These are phyloP conservation scores for Intellagama lesueurii DNA, from an alignment of 2,797 vertebrate genomes.

Conservation along the genomic window DNA sequence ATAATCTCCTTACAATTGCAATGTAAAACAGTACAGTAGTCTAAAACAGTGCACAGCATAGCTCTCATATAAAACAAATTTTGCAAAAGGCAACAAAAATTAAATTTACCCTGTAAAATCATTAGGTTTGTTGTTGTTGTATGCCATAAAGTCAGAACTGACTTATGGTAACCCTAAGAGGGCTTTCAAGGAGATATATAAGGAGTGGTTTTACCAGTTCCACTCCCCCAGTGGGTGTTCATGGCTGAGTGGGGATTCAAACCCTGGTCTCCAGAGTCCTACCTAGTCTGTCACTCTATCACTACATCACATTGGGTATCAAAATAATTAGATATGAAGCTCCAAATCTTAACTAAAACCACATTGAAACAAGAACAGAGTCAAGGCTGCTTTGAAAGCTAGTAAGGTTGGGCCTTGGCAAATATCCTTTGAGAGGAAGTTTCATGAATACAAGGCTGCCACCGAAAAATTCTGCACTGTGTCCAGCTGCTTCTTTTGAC, in stretches of 20 bases:
- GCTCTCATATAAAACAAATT: not conserved
- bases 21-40: not conserved
- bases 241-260: no score
- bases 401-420: not conserved
- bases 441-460: not conserved
- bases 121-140: no score
- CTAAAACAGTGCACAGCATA: not conserved
- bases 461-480: not conserved
- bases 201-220: no score
- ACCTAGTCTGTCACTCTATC: no score
- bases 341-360: not conserved
- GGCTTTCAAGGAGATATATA: no score
- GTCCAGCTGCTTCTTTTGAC: no score
- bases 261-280: no score
- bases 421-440: not conserved
- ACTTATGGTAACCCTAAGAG: no score
- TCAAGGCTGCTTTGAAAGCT: not conserved
- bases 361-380: not conserved
- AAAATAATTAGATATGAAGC: not conserved
- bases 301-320: no score
- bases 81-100: not conserved
- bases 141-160: no score
- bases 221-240: no score
- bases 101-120: not conserved
- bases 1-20: not conserved